These are phyloP conservation scores for Pammene aurita DNA, from an alignment of 2,888 invertebrate species.

Conservation along the genomic window DNA sequence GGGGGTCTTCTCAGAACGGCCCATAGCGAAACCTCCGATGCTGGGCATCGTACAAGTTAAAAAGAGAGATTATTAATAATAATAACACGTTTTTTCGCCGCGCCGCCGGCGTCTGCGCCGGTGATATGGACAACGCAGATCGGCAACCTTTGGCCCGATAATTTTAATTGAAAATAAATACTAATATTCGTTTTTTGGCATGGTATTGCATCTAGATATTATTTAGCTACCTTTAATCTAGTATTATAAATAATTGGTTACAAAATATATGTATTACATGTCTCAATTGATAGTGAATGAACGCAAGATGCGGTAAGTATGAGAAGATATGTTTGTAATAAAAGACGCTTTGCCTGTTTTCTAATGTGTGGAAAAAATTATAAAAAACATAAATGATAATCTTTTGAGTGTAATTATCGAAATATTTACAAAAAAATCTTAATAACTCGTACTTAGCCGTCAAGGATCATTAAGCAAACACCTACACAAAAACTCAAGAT, in stretches of 20 bases:
- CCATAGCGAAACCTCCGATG: not conserved
- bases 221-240: too few species aligned
- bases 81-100: conserved; percentile 78
- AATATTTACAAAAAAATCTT: too few species aligned
- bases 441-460: not conserved
- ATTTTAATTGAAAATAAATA: not conserved
- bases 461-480: conserved; percentile 5
- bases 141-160: conserved; percentile 57
- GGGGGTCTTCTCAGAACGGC: not conserved
- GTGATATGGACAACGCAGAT: conserved; percentile 55
- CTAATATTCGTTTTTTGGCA: not conserved
- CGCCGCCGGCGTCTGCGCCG: conserved; percentile 69
- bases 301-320: too few species aligned
- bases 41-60: conserved; percentile 53
- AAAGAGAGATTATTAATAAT: conserved; percentile 78
- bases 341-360: too few species aligned
- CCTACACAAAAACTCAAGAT: not conserved
- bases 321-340: too few species aligned
- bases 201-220: not conserved
- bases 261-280: too few species aligned
- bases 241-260: too few species aligned
- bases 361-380: too few species aligned
- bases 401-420: too few species aligned
- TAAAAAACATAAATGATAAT: too few species aligned
- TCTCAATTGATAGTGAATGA: too few species aligned